Evolutionary conservation across 2,797 vertebrate genomes (phyloP).

Genomic region (Setipinna tenuifilis): DNA sequence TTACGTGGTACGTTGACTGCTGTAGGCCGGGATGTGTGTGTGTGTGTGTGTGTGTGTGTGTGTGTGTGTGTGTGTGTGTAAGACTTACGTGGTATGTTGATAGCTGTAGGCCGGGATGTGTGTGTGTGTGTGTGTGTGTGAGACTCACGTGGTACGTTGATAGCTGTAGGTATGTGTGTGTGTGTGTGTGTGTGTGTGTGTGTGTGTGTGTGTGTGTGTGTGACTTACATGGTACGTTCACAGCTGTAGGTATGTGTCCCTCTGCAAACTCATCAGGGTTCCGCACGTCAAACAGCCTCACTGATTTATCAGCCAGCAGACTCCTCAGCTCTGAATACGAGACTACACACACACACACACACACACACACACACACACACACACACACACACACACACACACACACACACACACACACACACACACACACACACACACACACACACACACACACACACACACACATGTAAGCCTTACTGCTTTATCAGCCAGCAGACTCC

Average conservation of each 20-base stretch:
- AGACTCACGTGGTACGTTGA: too few species aligned
- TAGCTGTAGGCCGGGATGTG: too few species aligned
- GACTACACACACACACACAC: not conserved
- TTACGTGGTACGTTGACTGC: not conserved
- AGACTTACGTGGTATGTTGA: too few species aligned
- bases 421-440: not conserved
- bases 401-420: not conserved
- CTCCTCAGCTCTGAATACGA: not conserved
- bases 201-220: too few species aligned
- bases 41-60: conserved; percentile 1
- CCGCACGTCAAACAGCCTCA: not conserved
- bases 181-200: not conserved
- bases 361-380: conserved; percentile 2
- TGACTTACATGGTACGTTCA: not conserved
- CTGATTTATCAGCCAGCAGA: not conserved
- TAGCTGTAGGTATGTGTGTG: not conserved
- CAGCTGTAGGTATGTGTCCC: not conserved
- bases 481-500: too few species aligned
- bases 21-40: not conserved
- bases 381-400: not conserved
- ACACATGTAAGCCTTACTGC: too few species aligned
- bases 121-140: too few species aligned
- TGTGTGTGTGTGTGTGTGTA: too few species aligned
- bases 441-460: not conserved
- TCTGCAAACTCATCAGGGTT: conserved; percentile 5